Conservation (phyloP, 2,888 invertebrate species). For the Xylota sylvarum region DNA sequence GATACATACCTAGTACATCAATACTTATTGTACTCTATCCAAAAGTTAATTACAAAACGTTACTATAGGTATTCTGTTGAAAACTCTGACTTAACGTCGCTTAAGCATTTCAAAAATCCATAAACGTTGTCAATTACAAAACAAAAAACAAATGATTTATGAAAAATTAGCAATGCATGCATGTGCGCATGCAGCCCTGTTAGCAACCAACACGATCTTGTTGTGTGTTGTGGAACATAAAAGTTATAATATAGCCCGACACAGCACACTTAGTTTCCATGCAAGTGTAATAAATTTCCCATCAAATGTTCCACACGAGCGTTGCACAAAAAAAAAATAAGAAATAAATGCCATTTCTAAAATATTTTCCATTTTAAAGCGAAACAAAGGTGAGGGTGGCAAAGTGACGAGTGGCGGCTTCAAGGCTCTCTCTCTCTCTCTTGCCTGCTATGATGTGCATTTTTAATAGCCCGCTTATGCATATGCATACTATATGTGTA, state of each 20-base stretch:
- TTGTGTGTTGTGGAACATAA: conserved; percentile 23
- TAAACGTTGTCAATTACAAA: conserved; percentile 6
- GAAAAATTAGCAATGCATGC: conserved; percentile 29
- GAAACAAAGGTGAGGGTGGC: neutral
- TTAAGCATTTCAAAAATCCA: conserved; percentile 9
- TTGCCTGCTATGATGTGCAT: conserved; percentile 10
- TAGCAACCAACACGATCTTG: conserved; percentile 14
- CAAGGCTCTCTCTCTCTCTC: neutral
- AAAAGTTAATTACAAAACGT: no score
- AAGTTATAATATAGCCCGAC: neutral
- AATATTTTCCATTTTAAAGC: no score
- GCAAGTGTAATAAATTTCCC: conserved; percentile 57
- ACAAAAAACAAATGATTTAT: conserved; percentile 41
- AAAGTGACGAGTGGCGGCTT: neutral
- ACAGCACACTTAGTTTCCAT: conserved; percentile 2
- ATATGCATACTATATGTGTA: neutral
- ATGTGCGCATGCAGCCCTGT: conserved; percentile 18
- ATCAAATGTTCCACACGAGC: conserved; percentile 53
- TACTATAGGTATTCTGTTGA: no score
- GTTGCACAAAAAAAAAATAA: conserved; percentile 7
- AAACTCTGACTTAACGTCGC: no score
- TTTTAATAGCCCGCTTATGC: conserved; percentile 12
- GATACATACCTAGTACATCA: no score
- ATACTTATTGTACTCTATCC: no score
- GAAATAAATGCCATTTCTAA: conserved; percentile 14